Conservation (phyloP, 35 echinoderm and acorn worm species). For the Lytechinus variegatus region DNA sequence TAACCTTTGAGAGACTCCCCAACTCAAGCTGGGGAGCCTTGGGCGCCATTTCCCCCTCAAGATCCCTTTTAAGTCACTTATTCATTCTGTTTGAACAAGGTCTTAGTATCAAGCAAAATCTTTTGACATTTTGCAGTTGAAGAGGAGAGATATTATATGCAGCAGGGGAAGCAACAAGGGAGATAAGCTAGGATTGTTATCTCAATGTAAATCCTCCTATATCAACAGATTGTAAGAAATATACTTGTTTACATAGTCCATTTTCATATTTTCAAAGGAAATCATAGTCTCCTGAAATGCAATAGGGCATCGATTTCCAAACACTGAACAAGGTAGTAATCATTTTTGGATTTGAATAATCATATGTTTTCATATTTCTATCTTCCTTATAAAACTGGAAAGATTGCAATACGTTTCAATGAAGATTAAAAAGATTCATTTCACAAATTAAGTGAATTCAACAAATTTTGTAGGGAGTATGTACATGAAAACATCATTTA, state of each 20-base stretch:
- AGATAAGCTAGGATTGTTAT: background rate
- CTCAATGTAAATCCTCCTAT: background rate
- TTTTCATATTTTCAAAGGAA: background rate
- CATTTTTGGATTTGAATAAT: background rate
- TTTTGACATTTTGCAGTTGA: slow-evolving; percentile 4
- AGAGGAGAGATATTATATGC: background rate
- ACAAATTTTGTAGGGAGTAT: no score
- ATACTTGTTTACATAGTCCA: slow-evolving; percentile 1
- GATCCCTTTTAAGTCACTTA: background rate
- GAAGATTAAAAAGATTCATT: background rate
- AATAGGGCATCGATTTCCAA: no score
- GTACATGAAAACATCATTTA: no score
- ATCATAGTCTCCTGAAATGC: background rate
- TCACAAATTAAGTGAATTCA: no score
- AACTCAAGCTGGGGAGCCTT: background rate
- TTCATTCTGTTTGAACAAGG: no score
- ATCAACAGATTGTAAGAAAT: background rate
- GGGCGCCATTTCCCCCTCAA: background rate
- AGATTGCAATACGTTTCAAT: background rate
- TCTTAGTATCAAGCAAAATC: background rate
- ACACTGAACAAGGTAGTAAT: no score
- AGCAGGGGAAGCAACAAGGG: background rate
- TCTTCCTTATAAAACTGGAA: background rate
- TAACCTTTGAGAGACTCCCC: background rate
- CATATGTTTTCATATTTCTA: background rate